Percentiles rank a stretch among this genome's conserved stretches.
phyloP scores from a whole-genome alignment of 2,113 vertebrate genomes.

The Glareola pratincola region DNA sequence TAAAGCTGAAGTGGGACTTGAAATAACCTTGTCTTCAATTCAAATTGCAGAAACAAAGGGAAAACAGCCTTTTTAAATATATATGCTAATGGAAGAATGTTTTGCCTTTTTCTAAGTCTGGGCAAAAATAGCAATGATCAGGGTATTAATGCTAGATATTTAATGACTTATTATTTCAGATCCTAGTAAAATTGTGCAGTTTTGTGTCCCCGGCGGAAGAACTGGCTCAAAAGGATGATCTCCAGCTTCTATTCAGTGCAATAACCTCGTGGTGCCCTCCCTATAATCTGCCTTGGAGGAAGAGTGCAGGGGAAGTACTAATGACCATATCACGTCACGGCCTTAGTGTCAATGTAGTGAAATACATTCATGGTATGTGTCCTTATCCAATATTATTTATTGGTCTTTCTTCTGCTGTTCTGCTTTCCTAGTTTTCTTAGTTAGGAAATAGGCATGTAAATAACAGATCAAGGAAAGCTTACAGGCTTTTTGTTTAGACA shows the following conservation, averaged over 20 bases:
- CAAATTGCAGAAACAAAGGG: background rate
- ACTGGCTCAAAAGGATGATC: slow-evolving; percentile 96
- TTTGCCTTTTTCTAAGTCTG: background rate
- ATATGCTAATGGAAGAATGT: background rate
- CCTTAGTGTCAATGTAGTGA: slow-evolving; percentile 97
- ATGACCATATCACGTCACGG: slow-evolving; percentile 97
- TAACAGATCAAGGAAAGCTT: background rate
- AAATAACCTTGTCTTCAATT: background rate
- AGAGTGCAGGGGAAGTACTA: slow-evolving; percentile 96
- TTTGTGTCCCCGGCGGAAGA: slow-evolving; percentile 97
- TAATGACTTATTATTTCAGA: slow-evolving; percentile 71
- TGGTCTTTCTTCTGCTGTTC: background rate
- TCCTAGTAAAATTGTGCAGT: slow-evolving; percentile 95
- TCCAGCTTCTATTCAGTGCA: slow-evolving; percentile 98
- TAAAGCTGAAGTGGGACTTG: background rate
- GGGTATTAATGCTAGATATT: background rate
- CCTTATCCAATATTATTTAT: background rate
- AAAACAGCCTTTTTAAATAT: background rate
- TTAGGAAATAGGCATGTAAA: background rate
- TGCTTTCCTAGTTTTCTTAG: background rate
- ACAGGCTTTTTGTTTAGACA: background rate
- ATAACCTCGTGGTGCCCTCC: slow-evolving; percentile 99
- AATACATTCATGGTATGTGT: slow-evolving; percentile 92
- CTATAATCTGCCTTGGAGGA: slow-evolving; percentile 97
- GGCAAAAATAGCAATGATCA: background rate